phyloP scores from a whole-genome alignment of 2,113 vertebrate species.

The Colius striatus region DNA sequence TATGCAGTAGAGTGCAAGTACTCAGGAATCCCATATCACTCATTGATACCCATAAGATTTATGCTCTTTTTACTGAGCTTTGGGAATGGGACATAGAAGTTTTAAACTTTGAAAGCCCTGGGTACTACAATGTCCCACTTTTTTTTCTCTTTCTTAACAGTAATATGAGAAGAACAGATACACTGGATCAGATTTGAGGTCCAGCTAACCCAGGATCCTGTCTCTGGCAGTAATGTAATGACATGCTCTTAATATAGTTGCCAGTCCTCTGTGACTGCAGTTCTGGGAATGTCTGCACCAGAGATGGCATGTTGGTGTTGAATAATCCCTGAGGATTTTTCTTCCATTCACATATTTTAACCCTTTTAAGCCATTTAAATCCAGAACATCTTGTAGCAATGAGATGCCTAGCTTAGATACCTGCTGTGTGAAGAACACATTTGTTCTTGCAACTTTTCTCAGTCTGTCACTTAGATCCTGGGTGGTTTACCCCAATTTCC shows the following conservation, averaged over 20 bases:
- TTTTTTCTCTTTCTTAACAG: background rate
- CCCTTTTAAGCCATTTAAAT: background rate
- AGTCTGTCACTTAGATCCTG: background rate
- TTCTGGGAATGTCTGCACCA: background rate
- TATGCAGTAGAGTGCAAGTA: background rate
- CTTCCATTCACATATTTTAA: background rate
- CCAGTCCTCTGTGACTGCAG: background rate
- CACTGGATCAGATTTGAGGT: conserved; percentile 15
- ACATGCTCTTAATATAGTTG: background rate
- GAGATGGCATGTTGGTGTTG: background rate
- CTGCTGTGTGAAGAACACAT: background rate
- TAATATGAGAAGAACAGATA: background rate
- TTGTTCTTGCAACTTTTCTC: background rate
- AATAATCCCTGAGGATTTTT: background rate
- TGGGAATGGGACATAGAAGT: background rate
- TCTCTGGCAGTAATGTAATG: background rate
- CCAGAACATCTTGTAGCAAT: background rate
- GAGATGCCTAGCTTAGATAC: background rate
- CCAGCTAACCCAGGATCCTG: background rate
- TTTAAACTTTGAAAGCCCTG: background rate
- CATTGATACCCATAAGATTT: background rate
- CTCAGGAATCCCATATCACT: background rate
- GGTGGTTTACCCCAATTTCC: background rate
- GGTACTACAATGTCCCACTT: background rate
- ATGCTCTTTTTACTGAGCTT: background rate